phyloP scores from a whole-genome alignment of 2,797 vertebrate species.

The Iguana delicatissima region DNA sequence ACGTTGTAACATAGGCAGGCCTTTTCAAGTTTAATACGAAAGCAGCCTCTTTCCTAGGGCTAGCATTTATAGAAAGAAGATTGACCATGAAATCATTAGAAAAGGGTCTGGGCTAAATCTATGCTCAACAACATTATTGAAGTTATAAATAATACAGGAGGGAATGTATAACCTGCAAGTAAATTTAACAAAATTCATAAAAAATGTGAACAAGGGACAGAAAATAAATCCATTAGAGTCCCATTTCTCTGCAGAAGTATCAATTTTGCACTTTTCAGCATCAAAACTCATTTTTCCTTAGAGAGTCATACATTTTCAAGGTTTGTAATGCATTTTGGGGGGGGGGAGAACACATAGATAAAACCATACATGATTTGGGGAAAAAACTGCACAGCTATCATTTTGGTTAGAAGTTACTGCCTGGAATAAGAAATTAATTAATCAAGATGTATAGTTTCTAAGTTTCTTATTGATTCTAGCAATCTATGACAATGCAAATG shows the following conservation, averaged over 20 bases:
- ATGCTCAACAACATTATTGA: constrained; percentile 33
- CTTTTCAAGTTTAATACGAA: background rate
- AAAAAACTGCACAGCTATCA: background rate
- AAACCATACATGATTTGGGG: background rate
- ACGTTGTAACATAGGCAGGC: constrained; percentile 26
- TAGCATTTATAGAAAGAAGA: constrained; percentile 36
- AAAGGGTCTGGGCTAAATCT: constrained; percentile 56
- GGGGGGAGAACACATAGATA: background rate
- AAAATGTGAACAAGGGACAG: too few relatives aligned
- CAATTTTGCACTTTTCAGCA: background rate
- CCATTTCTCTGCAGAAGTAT: background rate
- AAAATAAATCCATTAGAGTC: too few relatives aligned
- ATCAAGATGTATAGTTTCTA: too few relatives aligned
- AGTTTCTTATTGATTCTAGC: too few relatives aligned
- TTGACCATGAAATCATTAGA: constrained; percentile 57
- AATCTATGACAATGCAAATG: too few relatives aligned
- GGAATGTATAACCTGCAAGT: background rate
- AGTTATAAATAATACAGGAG: constrained; percentile 14
- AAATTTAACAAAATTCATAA: too few relatives aligned
- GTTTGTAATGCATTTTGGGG: background rate
- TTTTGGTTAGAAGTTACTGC: too few relatives aligned
- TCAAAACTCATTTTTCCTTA: background rate
- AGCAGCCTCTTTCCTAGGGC: constrained; percentile 55
- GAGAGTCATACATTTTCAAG: background rate
- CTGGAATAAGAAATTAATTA: too few relatives aligned